Evolutionary conservation across 2,888 invertebrate species (phyloP), one percentile per base, ranked within the genome.

Genomic region (Pollenia angustigena): DNA sequence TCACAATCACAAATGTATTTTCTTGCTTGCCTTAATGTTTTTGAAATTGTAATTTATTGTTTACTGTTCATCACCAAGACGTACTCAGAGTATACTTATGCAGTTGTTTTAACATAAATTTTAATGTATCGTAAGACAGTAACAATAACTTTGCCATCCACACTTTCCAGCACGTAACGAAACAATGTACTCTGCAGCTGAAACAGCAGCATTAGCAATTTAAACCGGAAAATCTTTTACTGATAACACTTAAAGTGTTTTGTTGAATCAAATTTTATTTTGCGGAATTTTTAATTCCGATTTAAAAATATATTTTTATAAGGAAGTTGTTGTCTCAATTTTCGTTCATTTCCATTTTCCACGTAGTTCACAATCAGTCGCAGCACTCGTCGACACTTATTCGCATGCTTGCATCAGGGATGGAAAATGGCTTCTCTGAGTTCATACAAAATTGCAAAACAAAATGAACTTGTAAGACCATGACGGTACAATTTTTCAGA

Each of bases 151-250:
- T 4, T 8, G 48, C 14, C 32, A 56, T 10, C 52, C 71, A 71
- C 11, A 18, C 42, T 11, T 50, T 32, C 16, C 8, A 44, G 10
- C 12, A 23, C 1, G 2, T 9, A 40, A 9, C 58, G 32, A 23
- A 48, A 64, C n/a, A 18, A 40, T 18, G 46, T 44, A 18, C 9
- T 16, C 12, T 58, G 62, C 8, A 16, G 44, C 32, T 12, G 23
- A 11, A 2, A 12, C 8, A 32, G 32, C 12, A 46, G 40, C 6
- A 58, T 14, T 4, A 54, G 1, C n/a, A 18, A 1, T 16, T 16
- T 10, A 80, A 56, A 71, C 62, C 46, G 40, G 48, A 71, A 83
- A 76, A 83, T 76, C 54, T 64, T 64, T 78, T n/a, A 44, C 40
- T 78, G 62, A 69, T 78, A 75, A n/a, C 64, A 71, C 32, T 62